Base-by-base conservation (phyloP, 1,140 invertebrate species). In the Adelges cooleyi region DNA sequence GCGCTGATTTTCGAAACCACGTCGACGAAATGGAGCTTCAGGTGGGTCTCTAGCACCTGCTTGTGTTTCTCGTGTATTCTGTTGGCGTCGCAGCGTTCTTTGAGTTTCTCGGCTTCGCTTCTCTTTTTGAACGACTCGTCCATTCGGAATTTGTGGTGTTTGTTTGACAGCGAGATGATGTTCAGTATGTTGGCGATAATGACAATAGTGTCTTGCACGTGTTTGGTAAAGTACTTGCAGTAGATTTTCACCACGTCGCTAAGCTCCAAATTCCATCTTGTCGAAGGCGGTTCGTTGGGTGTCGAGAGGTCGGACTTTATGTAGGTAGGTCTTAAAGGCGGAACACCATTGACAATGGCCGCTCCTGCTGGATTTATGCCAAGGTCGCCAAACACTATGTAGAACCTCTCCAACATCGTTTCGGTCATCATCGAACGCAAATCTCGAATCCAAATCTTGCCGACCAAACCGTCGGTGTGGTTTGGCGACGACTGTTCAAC, bases 81-180 rank as follows among this genome's bases (percentile, higher is more conserved):
- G 18, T 62, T 62, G 1, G 56, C 56, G 46, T 62, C 56, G 22
- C 42, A 46, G 13, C 56, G 42, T 46, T 62, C 56, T n/a, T 62
- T 62, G 3, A 62, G 25, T 62, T 62, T 62, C 29, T 62, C 56
- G 9, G 56, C 56, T 48, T 62, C 56, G 33, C 23, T 33, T 48
- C 4, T 62, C 18, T 62, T 62, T 20, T 62, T 62, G 46, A 62
- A 33, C 10, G 25, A 62, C 18, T 62, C 56, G 20, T 62, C 56
- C 56, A 62, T 62, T 48, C 56, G 10, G 2, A 11, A 11, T 20
- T 62, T 62, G n/a, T 62, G 56, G 8, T 62, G 42, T 48, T 29
- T 62, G n/a, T 62, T 62, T 0, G 56, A 62, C 17, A 62, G 25
- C 20, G 56, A 62, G 15, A 62, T 62, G 13, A 62, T 33, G 11